Conservation (phyloP, 2,797 vertebrate species). For the Salmo trutta region DNA sequence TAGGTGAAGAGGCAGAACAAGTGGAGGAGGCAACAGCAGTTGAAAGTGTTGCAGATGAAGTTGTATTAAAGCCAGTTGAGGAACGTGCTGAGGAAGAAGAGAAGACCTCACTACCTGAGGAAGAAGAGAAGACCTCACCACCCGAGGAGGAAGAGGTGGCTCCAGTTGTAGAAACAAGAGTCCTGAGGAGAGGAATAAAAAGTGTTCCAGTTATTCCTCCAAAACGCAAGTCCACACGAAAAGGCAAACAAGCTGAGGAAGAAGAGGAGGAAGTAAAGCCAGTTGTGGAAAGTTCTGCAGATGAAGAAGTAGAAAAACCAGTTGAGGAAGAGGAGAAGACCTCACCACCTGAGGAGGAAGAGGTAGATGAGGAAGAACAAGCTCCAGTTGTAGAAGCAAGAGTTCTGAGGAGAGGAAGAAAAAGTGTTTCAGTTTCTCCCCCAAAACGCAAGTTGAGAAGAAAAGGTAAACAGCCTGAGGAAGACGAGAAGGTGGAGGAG, state of each 20-base stretch:
- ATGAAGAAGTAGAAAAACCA: conserved; percentile 6
- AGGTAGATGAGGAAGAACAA: no score
- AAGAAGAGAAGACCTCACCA: not conserved
- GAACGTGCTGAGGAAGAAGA: not conserved
- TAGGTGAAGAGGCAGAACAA: not conserved
- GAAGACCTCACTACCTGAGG: not conserved
- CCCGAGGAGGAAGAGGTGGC: no score
- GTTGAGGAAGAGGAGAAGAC: not conserved
- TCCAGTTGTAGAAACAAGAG: no score
- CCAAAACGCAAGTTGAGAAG: conserved; percentile 18
- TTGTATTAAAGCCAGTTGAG: not conserved
- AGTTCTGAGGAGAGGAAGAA: conserved; percentile 29
- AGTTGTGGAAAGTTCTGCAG: not conserved
- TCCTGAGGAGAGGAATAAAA: no score
- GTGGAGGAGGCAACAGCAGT: not conserved
- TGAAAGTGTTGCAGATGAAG: not conserved
- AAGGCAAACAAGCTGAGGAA: not conserved
- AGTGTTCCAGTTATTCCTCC: not conserved
- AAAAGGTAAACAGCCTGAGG: not conserved
- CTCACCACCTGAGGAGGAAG: not conserved
- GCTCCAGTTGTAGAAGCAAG: conserved; percentile 1
- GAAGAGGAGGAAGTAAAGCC: conserved; percentile 4
- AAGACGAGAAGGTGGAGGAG: not conserved
- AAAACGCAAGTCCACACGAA: no score
- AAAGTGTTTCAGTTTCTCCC: not conserved